Conservation (phyloP, 1,140 invertebrate species). For the Adelges cooleyi region DNA sequence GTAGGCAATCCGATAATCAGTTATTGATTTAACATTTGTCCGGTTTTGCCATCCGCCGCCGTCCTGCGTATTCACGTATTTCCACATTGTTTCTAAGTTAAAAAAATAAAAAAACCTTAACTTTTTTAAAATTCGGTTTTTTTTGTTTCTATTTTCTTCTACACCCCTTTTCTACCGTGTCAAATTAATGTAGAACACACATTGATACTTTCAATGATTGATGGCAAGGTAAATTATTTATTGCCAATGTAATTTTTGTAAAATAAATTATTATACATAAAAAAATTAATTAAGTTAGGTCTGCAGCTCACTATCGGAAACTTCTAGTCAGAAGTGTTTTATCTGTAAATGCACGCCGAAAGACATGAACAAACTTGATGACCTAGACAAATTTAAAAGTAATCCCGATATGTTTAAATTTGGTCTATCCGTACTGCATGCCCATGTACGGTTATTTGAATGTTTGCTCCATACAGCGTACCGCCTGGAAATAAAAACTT, state of each 20-base stretch:
- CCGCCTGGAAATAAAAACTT: background rate
- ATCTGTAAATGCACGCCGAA: background rate
- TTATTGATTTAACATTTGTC: no score
- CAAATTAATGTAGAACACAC: no score
- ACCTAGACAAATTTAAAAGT: background rate
- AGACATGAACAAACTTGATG: conserved; percentile 3
- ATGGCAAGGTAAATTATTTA: background rate
- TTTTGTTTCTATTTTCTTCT: no score
- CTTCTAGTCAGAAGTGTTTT: background rate
- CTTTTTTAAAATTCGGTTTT: no score
- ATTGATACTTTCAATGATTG: conserved; percentile 1
- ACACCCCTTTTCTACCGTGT: no score
- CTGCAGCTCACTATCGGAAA: background rate
- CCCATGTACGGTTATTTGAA: background rate
- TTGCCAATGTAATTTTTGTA: background rate
- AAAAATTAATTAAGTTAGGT: background rate
- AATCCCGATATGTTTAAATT: background rate
- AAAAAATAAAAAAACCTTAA: no score
- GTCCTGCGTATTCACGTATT: no score
- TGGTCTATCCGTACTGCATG: background rate
- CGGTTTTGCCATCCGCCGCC: no score
- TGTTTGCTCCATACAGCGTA: background rate
- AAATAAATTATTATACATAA: background rate
- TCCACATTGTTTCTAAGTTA: no score
- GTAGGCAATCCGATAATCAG: no score